A percentile compares a stretch with the other conserved stretches of the same genome.
These are phyloP conservation scores for Lepilemur septentrionalis DNA, from an alignment of 2,797 vertebrate species.

Conservation along the genomic window DNA sequence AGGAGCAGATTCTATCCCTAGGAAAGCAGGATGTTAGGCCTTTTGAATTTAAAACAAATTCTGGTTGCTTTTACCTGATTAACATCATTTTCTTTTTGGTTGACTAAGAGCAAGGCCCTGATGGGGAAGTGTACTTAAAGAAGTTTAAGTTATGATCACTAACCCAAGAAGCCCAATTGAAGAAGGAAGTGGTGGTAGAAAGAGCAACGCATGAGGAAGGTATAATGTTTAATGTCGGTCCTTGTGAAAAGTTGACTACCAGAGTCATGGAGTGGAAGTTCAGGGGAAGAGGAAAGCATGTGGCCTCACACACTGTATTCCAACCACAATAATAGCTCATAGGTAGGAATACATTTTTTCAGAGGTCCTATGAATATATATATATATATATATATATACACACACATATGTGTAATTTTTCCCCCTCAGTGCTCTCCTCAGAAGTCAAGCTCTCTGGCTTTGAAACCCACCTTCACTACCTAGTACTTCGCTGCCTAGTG, in stretches of 20 bases:
- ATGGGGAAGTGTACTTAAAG: background rate
- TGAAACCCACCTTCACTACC: background rate
- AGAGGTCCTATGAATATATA: background rate
- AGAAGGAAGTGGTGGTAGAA: no score
- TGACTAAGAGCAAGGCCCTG: background rate
- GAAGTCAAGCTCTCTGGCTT: background rate
- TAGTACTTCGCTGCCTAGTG: background rate
- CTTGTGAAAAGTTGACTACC: background rate
- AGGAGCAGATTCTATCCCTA: background rate
- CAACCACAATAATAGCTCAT: background rate
- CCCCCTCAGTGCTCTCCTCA: background rate
- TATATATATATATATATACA: background rate
- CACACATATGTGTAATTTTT: background rate
- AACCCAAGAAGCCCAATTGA: background rate
- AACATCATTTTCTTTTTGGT: background rate
- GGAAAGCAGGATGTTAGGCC: background rate
- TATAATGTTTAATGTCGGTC: background rate
- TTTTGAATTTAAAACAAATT: background rate
- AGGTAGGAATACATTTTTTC: background rate
- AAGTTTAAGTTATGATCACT: background rate
- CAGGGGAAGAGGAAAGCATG: background rate
- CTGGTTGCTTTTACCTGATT: background rate
- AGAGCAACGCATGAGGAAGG: fast-evolving
- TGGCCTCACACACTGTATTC: background rate
- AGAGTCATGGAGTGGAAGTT: background rate